Evolutionary conservation across 2,797 vertebrate genomes (phyloP).

Genomic region (Coluber constrictor): DNA sequence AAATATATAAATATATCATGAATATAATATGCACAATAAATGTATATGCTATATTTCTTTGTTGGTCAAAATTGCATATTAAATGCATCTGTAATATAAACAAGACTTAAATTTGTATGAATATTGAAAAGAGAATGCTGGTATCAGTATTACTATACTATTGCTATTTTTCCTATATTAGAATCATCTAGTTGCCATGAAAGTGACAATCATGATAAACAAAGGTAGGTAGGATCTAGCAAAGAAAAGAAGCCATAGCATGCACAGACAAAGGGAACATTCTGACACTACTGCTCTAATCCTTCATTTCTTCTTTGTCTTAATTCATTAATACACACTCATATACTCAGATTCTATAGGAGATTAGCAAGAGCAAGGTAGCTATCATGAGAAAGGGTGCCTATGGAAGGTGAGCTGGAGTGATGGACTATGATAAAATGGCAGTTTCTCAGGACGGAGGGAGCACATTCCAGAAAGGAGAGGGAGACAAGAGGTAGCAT

Average conservation of each 20-base stretch:
- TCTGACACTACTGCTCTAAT: not conserved
- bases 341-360: not conserved
- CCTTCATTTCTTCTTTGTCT: not conserved
- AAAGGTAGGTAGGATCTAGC: not conserved
- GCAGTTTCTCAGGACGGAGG: no score
- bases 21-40: rapidly evolving
- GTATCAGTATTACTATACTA: not conserved
- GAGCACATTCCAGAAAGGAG: no score
- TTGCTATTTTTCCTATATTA: not conserved
- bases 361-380: not conserved
- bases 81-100: not conserved
- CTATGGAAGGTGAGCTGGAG: no score
- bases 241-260: not conserved
- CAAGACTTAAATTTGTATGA: not conserved
- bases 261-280: not conserved
- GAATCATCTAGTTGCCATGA: not conserved
- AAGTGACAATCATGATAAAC: not conserved
- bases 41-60: not conserved
- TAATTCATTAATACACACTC: rapidly evolving
- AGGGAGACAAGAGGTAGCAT: no score
- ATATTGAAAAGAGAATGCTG: not conserved
- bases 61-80: not conserved
- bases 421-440: no score
- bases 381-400: not conserved
- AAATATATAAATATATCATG: not conserved